These are phyloP conservation scores for Hypanus sabinus DNA, from an alignment of 2,113 vertebrate genomes.

Conservation along the genomic window DNA sequence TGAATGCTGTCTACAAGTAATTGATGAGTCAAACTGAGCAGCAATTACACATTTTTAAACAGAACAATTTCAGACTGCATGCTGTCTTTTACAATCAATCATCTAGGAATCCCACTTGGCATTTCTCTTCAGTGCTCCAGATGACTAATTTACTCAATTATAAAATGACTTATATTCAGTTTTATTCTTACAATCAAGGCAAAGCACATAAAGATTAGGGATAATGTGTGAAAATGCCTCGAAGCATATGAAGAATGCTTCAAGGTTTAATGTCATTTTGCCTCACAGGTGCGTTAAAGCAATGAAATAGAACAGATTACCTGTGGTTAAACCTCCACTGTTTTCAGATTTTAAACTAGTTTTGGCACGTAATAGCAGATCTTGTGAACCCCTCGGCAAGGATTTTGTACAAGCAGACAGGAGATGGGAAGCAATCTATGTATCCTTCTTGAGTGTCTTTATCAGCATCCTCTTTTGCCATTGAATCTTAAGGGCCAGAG, in stretches of 20 bases:
- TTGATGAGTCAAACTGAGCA: not conserved
- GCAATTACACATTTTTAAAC: slow-evolving; percentile 17
- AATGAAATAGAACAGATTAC: not conserved
- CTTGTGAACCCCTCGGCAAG: not conserved
- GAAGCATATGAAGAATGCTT: not conserved
- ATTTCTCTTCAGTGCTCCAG: not conserved
- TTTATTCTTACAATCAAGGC: slow-evolving; percentile 11
- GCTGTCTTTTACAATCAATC: slow-evolving; percentile 8
- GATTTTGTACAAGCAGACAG: not conserved
- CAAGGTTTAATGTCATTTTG: not conserved
- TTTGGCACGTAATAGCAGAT: not conserved
- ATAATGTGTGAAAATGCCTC: slow-evolving; percentile 10
- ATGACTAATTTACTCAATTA: slow-evolving; percentile 32
- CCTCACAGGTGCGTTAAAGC: not conserved
- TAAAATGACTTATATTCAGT: slow-evolving; percentile 8
- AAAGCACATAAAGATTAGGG: not conserved
- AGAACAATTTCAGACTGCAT: not conserved
- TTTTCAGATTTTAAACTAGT: not conserved
- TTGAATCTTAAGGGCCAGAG: not conserved
- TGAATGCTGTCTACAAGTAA: not conserved
- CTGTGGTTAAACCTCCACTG: not conserved
- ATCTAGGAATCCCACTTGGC: not conserved
- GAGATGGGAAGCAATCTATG: not conserved
- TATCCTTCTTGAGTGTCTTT: not conserved
- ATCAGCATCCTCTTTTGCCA: not conserved